A percentile compares a stretch with the other conserved stretches of the same genome.
Conservation (phyloP, 2,113 vertebrate genomes). For the Ctenomys sociabilis region DNA sequence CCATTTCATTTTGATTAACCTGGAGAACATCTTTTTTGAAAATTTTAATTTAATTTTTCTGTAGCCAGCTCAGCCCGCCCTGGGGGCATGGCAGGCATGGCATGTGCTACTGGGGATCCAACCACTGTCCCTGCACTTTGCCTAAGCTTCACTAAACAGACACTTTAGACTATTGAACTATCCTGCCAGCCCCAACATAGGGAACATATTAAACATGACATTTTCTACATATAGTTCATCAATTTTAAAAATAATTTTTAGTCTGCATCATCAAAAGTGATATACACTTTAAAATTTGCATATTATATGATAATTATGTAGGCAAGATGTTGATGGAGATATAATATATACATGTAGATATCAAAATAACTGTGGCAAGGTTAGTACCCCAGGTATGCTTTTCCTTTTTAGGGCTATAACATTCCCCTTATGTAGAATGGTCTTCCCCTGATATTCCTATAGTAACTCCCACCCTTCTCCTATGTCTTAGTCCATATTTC, state of each 20-base stretch:
- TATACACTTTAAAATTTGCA: not conserved
- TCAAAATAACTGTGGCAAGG: not conserved
- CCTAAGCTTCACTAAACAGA: too few species aligned
- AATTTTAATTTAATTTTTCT: too few species aligned
- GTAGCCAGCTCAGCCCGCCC: too few species aligned
- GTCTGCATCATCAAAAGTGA: not conserved
- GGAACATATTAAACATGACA: not conserved
- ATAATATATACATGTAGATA: not conserved
- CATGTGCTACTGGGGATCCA: too few species aligned
- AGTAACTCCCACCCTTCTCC: not conserved
- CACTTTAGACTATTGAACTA: too few species aligned
- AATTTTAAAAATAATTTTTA: not conserved
- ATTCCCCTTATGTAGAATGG: not conserved
- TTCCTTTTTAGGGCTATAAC: not conserved
- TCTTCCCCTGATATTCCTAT: not conserved
- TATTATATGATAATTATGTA: not conserved
- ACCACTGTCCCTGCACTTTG: too few species aligned
- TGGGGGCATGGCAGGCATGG: too few species aligned
- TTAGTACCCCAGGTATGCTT: not conserved
- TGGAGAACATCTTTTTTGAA: not conserved
- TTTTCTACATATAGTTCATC: not conserved
- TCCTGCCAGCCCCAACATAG: not conserved
- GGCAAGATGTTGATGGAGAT: not conserved
- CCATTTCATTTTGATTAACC: not conserved
- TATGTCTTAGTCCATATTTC: not conserved